These are phyloP conservation scores for Macropus fuliginosus DNA, from an alignment of 2,797 vertebrate genomes.

Conservation along the genomic window DNA sequence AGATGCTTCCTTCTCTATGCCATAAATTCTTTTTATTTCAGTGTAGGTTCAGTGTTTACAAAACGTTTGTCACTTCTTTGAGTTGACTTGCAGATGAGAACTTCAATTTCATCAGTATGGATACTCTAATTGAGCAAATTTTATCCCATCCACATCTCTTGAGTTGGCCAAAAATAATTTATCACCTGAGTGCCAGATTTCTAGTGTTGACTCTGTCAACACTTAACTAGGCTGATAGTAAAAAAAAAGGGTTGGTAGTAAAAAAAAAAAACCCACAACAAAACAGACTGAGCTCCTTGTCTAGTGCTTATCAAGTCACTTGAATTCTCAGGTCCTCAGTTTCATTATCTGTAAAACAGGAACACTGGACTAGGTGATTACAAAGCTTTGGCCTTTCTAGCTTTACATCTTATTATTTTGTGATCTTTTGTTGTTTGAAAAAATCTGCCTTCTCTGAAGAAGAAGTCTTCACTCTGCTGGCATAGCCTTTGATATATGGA, in stretches of 20 bases:
- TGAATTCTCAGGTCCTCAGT: background rate
- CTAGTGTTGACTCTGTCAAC: background rate
- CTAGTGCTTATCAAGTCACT: background rate
- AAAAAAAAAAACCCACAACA: background rate
- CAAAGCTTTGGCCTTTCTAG: background rate
- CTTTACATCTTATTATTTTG: background rate
- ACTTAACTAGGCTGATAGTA: background rate
- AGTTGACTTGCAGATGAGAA: background rate
- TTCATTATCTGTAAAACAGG: background rate
- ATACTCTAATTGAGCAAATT: background rate
- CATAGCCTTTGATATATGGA: background rate
- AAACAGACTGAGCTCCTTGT: background rate
- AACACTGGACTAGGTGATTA: background rate
- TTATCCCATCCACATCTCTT: background rate
- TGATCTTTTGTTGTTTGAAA: background rate
- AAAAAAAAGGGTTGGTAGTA: no score
- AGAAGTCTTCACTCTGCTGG: background rate
- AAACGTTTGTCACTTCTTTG: background rate
- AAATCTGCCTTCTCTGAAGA: background rate
- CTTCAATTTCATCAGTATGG: background rate
- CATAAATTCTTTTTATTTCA: background rate
- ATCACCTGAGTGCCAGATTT: background rate
- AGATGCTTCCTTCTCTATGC: background rate
- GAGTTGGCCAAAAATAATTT: background rate
- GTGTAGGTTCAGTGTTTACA: background rate